These are phyloP conservation scores for Brachionus asplanchnoidis DNA, from an alignment of 1,140 invertebrate species.

Conservation along the genomic window DNA sequence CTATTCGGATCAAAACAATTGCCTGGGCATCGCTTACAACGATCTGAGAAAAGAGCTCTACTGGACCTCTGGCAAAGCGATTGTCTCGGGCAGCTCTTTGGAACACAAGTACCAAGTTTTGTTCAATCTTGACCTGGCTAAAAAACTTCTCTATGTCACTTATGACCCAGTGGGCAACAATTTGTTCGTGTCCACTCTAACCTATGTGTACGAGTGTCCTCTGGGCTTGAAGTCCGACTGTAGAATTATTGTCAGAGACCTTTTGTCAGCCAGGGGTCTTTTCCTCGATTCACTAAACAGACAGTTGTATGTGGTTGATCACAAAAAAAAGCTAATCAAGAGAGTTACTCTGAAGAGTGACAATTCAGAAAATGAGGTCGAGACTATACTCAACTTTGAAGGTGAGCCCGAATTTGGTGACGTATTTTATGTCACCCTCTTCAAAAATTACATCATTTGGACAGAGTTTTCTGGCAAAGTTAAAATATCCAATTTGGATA, in stretches of 20 bases:
- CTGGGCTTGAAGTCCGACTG: neutral
- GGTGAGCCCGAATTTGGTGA: neutral
- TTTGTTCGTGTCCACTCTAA: constrained; percentile 7
- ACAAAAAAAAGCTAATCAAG: constrained; percentile 4
- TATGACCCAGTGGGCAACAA: neutral
- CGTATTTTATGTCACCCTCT: constrained; percentile 2
- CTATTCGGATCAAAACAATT: constrained; percentile 22
- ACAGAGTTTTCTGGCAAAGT: constrained; percentile 41
- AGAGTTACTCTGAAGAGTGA: neutral
- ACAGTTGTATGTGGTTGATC: constrained; percentile 15
- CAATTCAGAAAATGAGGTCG: neutral
- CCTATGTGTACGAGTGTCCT: constrained; percentile 26
- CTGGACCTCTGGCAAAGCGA: constrained; percentile 24
- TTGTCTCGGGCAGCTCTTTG: neutral
- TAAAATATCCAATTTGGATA: constrained; percentile 23
- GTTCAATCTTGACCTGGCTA: constrained; percentile 16
- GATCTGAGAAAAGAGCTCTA: constrained; percentile 21
- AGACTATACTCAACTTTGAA: constrained; percentile 6
- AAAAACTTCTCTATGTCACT: constrained; percentile 24
- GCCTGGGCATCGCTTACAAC: constrained; percentile 39
- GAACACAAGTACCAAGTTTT: neutral
- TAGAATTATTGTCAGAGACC: constrained; percentile 19
- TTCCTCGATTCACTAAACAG: neutral
- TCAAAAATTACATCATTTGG: constrained; percentile 24
- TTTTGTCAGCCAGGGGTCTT: constrained; percentile 30